Base-by-base conservation (phyloP, 2,113 vertebrate species). In the Syngnathus floridae region DNA sequence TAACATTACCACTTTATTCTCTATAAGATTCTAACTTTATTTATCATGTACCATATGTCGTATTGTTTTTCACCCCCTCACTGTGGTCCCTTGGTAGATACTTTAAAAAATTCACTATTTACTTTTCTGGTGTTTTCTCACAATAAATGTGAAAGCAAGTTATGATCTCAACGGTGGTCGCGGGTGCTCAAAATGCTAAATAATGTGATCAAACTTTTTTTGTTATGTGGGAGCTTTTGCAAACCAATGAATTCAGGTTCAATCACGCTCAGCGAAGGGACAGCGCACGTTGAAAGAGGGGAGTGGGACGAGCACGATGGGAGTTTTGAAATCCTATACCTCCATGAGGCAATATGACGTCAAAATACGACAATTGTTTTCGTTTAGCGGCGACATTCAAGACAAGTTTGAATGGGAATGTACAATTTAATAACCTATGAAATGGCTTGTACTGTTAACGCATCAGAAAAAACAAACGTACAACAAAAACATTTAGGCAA, bases 401-500 rank as follows among this genome's bases (percentile, higher is more conserved):
- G 2, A 40, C 56, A 63, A 64, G 63, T 65, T 37, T 22, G 49
- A 60, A 40, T 69, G 21, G 77, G 76, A 80, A 77, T 82, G 78
- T 76, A 78, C 71, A 74, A 64, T 69, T 82, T 81, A 86, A 84
- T 84, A 86, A 84, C 76, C 77, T 79, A 72, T 73, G 59, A 87
- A 86, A 89, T 86, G 87, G 86, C 87, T 83, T 60, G 80, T 86
- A 89, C 87, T 89, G 87, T 89, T 89, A 89, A 78, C 69, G 75
- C 83, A 81, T 82, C 80, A 72, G 77, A 66, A 75, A 57, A 63
- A 56, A 56, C 22, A 31, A 31, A 31, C 26, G 26, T 31, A 31
- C 26, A 31, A 31, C 26, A 31, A 31, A 31, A 31, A 31, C 57
- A 65, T 76, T 65, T 48, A 72, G 64, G 60, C 62, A 76, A 62